Evolutionary conservation across 2,113 vertebrate genomes (phyloP).

Genomic region (Excalfactoria chinensis): DNA sequence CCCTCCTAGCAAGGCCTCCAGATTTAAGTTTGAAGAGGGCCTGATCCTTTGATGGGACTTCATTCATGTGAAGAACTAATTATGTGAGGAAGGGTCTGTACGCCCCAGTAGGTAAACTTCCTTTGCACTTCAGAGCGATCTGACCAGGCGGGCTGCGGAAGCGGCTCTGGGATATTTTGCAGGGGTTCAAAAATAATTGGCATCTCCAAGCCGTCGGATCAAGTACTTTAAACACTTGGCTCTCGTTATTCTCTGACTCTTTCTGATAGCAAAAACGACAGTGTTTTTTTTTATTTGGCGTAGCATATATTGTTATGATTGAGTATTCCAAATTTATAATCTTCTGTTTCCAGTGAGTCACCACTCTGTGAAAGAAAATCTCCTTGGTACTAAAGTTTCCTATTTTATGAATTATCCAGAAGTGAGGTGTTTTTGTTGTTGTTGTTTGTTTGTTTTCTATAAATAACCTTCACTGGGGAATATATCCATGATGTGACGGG

Average conservation of each 20-base stretch:
- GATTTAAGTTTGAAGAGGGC: not conserved
- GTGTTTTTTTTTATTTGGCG: constrained; percentile 44
- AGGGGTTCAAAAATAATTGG: constrained; percentile 17
- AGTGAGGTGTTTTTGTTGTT: not conserved
- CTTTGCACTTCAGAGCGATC: not conserved
- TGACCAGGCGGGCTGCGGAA: not conserved
- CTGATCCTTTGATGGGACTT: not conserved
- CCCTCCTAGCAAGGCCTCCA: not conserved
- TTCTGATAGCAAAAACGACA: not conserved
- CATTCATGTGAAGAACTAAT: not conserved
- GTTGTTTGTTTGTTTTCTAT: not conserved
- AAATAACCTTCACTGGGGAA: not conserved
- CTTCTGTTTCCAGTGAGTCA: constrained; percentile 56
- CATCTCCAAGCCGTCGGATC: not conserved
- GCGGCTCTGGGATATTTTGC: constrained; percentile 7
- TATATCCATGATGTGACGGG: constrained; percentile 8
- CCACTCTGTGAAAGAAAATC: constrained; percentile 33
- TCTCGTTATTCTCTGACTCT: not conserved
- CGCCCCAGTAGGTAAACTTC: not conserved
- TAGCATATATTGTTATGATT: constrained; percentile 15
- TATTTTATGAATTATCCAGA: constrained; percentile 24
- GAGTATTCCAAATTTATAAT: constrained; percentile 4
- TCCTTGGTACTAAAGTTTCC: constrained; percentile 31
- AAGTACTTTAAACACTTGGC: not conserved
- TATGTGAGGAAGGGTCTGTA: not conserved